Conservation (phyloP, 2,888 invertebrate species). For the Bimastos eiseni region DNA sequence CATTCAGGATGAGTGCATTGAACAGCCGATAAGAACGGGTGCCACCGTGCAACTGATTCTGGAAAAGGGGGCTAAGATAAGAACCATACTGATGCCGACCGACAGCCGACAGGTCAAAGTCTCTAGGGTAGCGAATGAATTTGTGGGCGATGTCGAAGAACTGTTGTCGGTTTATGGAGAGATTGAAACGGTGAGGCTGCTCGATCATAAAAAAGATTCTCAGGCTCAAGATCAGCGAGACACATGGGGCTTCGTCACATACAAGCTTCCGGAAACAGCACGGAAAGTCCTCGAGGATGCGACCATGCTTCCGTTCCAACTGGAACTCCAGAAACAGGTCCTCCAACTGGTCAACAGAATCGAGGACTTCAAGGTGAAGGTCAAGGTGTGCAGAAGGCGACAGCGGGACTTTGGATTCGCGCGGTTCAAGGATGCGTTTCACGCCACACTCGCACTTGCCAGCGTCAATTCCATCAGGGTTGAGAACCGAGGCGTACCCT, state of each 20-base stretch:
- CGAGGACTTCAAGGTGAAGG: background rate
- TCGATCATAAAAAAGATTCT: background rate
- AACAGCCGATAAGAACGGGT: background rate
- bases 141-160: background rate
- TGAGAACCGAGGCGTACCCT: background rate
- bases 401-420: slow-evolving; percentile 8
- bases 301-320: background rate
- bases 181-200: background rate
- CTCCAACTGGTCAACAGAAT: background rate
- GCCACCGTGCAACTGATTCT: background rate
- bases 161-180: background rate
- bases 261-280: background rate
- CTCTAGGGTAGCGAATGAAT: background rate
- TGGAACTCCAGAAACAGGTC: background rate
- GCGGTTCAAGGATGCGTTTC: background rate
- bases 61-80: slow-evolving; percentile 16
- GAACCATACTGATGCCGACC: slow-evolving; percentile 18
- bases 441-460: background rate
- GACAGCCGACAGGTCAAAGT: slow-evolving; percentile 8
- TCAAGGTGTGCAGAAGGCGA: background rate
- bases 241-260: slow-evolving; percentile 25
- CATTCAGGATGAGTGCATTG: background rate
- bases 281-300: background rate
- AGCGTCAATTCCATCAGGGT: background rate
- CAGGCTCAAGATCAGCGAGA: background rate